Percentiles rank a stretch among this genome's conserved stretches.
Conservation (phyloP, 2,888 invertebrate species). For the Metalampra italica region DNA sequence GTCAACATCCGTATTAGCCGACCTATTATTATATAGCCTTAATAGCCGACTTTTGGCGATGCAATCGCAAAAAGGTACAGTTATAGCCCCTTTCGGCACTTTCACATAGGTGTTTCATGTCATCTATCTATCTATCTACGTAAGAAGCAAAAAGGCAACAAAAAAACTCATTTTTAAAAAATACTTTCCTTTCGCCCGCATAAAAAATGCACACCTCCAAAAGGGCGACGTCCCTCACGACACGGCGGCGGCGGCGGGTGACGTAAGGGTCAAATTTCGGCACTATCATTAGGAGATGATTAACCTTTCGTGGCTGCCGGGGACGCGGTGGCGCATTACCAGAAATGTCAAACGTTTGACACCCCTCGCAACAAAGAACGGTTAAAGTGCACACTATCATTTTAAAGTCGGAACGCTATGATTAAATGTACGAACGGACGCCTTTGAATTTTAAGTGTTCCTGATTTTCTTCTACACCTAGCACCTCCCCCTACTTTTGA, state of each 20-base stretch:
- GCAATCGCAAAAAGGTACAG: too few species aligned
- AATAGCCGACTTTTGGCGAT: too few species aligned
- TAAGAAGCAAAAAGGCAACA: neutral
- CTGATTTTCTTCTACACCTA: too few species aligned
- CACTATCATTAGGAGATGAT: slow-evolving; percentile 69
- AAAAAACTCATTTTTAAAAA: neutral
- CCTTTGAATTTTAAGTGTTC: too few species aligned
- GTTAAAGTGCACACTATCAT: slow-evolving; percentile 6
- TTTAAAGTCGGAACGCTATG: neutral
- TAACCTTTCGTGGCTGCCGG: slow-evolving; percentile 61
- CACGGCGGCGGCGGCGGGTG: neutral
- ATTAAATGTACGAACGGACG: neutral
- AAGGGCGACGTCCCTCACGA: slow-evolving; percentile 2
- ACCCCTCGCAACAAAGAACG: slow-evolving; percentile 26
- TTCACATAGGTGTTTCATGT: too few species aligned
- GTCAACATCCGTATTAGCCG: too few species aligned
- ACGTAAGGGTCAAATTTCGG: slow-evolving; percentile 19
- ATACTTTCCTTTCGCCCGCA: neutral
- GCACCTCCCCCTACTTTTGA: too few species aligned
- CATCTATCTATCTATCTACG: too few species aligned
- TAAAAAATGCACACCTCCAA: neutral
- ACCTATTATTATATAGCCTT: too few species aligned
- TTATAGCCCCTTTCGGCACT: too few species aligned
- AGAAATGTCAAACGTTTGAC: slow-evolving; percentile 61
- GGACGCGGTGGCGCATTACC: slow-evolving; percentile 55